These are phyloP conservation scores for Apodemus agrarius DNA, from an alignment of 2,797 vertebrate species.

Conservation along the genomic window DNA sequence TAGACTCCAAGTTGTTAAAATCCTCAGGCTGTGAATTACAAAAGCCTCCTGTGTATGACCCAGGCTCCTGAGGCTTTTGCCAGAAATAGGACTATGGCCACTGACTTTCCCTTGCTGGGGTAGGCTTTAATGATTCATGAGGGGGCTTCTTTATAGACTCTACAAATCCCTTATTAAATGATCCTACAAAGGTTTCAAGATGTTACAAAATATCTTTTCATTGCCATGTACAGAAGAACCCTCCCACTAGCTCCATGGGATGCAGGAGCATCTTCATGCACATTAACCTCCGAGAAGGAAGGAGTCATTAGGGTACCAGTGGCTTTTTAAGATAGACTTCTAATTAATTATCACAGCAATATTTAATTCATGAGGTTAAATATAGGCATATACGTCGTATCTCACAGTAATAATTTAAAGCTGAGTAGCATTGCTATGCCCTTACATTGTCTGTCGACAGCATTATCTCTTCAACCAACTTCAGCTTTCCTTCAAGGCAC, in stretches of 20 bases:
- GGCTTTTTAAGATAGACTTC: neutral
- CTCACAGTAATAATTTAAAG: conserved; percentile 1
- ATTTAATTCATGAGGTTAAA: conserved; percentile 34
- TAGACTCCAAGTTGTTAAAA: neutral
- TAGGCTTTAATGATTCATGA: neutral
- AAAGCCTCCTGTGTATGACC: no score
- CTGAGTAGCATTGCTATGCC: neutral
- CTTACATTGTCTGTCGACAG: neutral
- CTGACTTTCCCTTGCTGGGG: neutral
- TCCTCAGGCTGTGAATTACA: neutral
- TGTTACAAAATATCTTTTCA: neutral
- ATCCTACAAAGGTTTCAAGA: neutral
- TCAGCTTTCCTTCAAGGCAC: neutral
- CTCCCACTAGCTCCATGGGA: neutral
- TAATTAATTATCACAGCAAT: conserved; percentile 46
- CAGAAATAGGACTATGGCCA: neutral
- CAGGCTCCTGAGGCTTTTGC: neutral
- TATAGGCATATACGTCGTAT: neutral
- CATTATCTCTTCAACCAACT: neutral
- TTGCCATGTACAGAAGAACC: neutral
- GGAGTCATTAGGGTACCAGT: neutral
- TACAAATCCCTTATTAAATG: neutral
- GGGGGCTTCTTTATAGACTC: neutral
- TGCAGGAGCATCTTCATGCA: neutral
- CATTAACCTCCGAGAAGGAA: neutral